These are phyloP conservation scores for Agrilus biguttatus DNA, from an alignment of 2,888 invertebrate genomes.

Conservation along the genomic window DNA sequence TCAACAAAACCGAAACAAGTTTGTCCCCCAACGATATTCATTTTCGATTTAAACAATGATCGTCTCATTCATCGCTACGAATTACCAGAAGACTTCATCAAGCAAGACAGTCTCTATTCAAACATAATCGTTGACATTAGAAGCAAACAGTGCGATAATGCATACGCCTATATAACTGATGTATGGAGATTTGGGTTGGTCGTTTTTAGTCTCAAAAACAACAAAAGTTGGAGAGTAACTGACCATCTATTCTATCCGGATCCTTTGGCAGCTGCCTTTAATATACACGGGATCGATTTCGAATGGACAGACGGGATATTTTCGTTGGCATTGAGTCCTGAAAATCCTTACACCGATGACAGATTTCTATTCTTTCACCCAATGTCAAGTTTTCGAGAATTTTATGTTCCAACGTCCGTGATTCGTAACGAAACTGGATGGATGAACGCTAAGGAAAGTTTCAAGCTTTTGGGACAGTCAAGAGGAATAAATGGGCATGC, in stretches of 20 bases:
- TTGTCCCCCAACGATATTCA: conserved; percentile 58
- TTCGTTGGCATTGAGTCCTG: conserved; percentile 54
- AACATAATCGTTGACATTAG: conserved; percentile 52
- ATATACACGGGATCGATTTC: conserved; percentile 59
- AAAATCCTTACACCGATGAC: conserved; percentile 34
- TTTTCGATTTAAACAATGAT: conserved; percentile 57
- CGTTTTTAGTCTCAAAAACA: conserved; percentile 36
- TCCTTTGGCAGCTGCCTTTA: conserved; percentile 58
- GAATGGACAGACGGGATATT: conserved; percentile 75
- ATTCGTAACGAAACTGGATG: conserved; percentile 44
- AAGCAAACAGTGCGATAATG: conserved; percentile 42
- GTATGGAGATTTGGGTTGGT: conserved; percentile 46
- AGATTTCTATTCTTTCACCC: conserved; percentile 64
- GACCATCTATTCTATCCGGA: conserved; percentile 59
- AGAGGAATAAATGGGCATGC: conserved; percentile 52
- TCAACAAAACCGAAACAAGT: conserved; percentile 50
- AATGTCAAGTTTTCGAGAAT: conserved; percentile 69
- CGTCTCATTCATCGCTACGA: conserved; percentile 43
- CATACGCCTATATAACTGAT: conserved; percentile 53
- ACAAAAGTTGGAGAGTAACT: conserved; percentile 49
- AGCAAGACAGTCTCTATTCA: conserved; percentile 51
- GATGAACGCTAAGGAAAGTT: conserved; percentile 21
- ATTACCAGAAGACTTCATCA: conserved; percentile 49
- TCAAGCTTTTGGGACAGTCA: conserved; percentile 27
- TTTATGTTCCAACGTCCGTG: conserved; percentile 52